Base-by-base conservation (phyloP, 2,113 vertebrate species). In the Ammodytes dubius region DNA sequence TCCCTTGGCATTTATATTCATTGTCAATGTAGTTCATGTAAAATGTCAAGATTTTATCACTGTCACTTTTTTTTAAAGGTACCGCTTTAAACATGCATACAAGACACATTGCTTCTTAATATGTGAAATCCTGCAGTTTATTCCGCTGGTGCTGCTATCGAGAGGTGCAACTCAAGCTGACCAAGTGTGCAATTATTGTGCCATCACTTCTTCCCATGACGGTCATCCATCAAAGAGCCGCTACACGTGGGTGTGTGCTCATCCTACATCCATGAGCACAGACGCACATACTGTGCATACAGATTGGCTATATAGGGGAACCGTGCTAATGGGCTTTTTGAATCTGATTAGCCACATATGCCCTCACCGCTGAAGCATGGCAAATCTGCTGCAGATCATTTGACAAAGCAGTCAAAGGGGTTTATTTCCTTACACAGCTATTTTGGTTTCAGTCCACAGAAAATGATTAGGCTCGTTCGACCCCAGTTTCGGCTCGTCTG, bases 161-260 rank as follows among this genome's bases (percentile, higher is more conserved):
- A 69, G 57, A 56, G 75, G 88, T 84, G 27, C 83, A 88, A 49
- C 49, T 66, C 74, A 12, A 27, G 69, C 50, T 74, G 83, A 84
- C 82, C 82, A 27, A 27, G 1, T 27, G 74, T 12, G 54, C 88
- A 77, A 88, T 92, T 90, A 90, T 78, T 80, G 82, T 81, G 19
- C 69, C 50, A 74, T 91, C 85, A 81, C 27, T 57, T 67, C 56
- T 19, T 83, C 78, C 66, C 45, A 35, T 68, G 54, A 57, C 43
- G 45, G 54, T 64, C 70, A 84, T 78, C 72, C 67, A 83, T 87
- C 77, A 85, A 12, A 15, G 42, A 35, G 27, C 52, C 70, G 6
- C 58, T 27, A 15, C 61, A 14, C 27, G 2, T 27, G 50, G n/a
- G 57, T 57, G 67, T 72, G 72, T 57, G 10, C 50, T 13, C 10